These are phyloP conservation scores for Drosophila limbata DNA, from an alignment of 2,888 invertebrate genomes.

Conservation along the genomic window DNA sequence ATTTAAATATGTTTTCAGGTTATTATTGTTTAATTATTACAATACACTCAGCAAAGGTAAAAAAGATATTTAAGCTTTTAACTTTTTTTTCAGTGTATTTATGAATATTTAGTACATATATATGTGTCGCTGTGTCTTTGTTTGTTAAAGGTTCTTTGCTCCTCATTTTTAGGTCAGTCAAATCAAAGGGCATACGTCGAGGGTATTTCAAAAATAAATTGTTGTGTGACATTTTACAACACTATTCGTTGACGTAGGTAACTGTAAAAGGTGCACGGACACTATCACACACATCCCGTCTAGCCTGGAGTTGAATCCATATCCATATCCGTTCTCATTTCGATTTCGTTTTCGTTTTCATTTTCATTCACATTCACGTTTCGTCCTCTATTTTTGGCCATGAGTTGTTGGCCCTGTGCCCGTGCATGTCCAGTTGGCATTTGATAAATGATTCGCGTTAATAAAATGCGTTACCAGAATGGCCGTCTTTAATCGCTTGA, in stretches of 20 bases:
- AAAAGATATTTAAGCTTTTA: no score
- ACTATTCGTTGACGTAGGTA: slow-evolving; percentile 45
- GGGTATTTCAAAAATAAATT: slow-evolving; percentile 52
- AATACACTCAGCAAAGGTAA: no score
- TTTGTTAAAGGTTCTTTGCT: slow-evolving; percentile 3
- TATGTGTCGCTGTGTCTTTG: neutral
- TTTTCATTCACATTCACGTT: slow-evolving; percentile 21
- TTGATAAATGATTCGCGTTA: slow-evolving; percentile 75
- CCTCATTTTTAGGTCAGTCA: slow-evolving; percentile 41
- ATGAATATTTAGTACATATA: neutral
- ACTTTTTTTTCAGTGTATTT: no score
- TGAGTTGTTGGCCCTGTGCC: slow-evolving; percentile 25
- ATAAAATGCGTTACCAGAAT: slow-evolving; percentile 60
- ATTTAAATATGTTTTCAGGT: no score
- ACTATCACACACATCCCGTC: slow-evolving; percentile 49
- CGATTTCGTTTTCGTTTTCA: slow-evolving; percentile 25
- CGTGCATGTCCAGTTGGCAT: slow-evolving; percentile 34
- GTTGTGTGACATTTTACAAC: slow-evolving; percentile 52
- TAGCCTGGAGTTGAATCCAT: slow-evolving; percentile 32
- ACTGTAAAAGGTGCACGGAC: slow-evolving; percentile 25
- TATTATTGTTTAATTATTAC: no score
- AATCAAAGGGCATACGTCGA: slow-evolving; percentile 54
- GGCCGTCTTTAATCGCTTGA: slow-evolving; percentile 75
- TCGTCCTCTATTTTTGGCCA: slow-evolving; percentile 8
- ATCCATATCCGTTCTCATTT: neutral